Percentiles rank a stretch among this genome's conserved stretches.
Evolutionary conservation across 2,888 invertebrate genomes (phyloP).

Genomic region (Melitaea athalia): DNA sequence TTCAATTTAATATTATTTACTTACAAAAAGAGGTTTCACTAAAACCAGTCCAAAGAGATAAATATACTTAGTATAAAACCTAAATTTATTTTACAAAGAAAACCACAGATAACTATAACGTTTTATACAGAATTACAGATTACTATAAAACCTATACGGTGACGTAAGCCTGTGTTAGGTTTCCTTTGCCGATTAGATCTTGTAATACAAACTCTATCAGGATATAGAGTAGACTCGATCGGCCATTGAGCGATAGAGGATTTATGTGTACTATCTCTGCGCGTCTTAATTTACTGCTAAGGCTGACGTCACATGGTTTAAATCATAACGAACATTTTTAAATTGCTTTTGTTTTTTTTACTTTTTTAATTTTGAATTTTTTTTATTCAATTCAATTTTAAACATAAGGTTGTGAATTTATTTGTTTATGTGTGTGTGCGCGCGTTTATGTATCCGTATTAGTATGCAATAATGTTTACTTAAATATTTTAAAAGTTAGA

Average conservation of each 20-base stretch:
- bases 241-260: constrained; percentile 48
- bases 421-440: too few species aligned
- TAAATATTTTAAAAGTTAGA: too few species aligned
- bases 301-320: constrained; percentile 35
- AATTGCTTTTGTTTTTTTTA: background rate
- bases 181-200: constrained; percentile 28
- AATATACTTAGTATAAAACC: too few species aligned
- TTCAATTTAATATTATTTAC: too few species aligned
- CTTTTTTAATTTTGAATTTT: too few species aligned
- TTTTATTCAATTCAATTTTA: too few species aligned
- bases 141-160: background rate
- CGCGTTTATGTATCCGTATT: too few species aligned
- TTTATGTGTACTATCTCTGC: constrained; percentile 49
- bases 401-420: too few species aligned
- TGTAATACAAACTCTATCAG: constrained; percentile 29
- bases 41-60: too few species aligned
- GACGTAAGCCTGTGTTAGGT: background rate
- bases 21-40: too few species aligned
- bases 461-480: too few species aligned
- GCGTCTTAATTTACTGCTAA: constrained; percentile 51
- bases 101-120: background rate
- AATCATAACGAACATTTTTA: background rate
- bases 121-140: background rate
- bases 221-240: constrained; percentile 40
- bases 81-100: background rate